A percentile compares a stretch with the other conserved stretches of the same genome.
Evolutionary conservation across 1,140 invertebrate genomes (phyloP).

Genomic region (Akabosia matsudoensis): DNA sequence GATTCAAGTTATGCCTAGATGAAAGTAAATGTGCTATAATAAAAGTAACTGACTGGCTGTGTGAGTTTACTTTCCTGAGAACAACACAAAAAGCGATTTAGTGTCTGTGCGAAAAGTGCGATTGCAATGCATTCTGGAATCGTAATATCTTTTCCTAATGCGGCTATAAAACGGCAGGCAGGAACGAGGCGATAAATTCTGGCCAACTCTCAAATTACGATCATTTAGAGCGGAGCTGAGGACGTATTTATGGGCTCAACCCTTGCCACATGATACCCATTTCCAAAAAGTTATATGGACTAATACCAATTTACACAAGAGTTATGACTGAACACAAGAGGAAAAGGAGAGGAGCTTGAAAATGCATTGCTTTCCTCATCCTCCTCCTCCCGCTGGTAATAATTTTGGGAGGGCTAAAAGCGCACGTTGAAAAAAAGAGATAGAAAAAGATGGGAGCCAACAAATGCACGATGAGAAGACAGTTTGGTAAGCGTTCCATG

Average conservation of each 20-base stretch:
- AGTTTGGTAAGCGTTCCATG: not conserved
- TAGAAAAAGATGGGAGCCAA: not conserved
- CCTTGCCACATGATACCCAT: constrained; percentile 19
- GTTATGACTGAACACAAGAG: not conserved
- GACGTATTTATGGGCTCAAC: constrained; percentile 17
- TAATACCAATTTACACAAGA: constrained; percentile 20
- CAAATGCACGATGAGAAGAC: not conserved
- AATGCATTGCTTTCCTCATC: not conserved
- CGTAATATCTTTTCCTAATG: not conserved
- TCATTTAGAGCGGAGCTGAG: constrained; percentile 13
- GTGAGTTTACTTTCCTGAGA: not conserved
- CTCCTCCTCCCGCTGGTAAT: constrained; percentile 1
- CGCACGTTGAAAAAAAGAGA: not conserved
- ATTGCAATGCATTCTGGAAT: not conserved
- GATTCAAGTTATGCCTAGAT: not conserved
- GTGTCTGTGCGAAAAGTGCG: not conserved
- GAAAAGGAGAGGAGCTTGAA: not conserved
- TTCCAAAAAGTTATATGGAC: constrained; percentile 4
- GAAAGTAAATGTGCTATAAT: not conserved
- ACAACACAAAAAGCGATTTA: not conserved
- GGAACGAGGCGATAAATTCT: constrained; percentile 22
- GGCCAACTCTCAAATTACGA: constrained; percentile 15
- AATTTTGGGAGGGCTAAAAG: not conserved
- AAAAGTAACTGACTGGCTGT: not conserved
- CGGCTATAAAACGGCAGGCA: not conserved